These are phyloP conservation scores for Melanotaenia trifasciata DNA, from an alignment of 2,797 vertebrate genomes.

Conservation along the genomic window DNA sequence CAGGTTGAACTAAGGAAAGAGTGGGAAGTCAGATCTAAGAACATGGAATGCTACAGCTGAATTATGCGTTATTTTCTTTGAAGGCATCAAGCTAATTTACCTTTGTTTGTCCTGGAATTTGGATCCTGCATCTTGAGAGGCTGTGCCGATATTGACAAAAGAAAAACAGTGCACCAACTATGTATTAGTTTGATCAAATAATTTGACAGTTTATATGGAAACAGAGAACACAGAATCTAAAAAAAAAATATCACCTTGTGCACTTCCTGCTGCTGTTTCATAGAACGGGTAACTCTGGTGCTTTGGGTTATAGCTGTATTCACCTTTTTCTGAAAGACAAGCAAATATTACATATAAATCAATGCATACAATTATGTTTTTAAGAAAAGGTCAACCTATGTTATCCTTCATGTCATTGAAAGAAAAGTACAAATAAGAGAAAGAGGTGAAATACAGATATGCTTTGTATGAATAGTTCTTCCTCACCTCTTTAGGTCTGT, in stretches of 20 bases:
- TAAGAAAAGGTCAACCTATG: not conserved
- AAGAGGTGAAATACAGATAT: not conserved
- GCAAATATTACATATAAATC: not conserved
- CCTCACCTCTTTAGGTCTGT: constrained; percentile 78
- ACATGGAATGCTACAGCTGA: not conserved
- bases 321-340: constrained; percentile 55
- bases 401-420: not conserved
- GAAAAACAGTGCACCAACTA: not conserved
- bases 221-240: not conserved
- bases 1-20: constrained; percentile 47
- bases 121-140: constrained; percentile 47
- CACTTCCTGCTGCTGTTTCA: constrained; percentile 69
- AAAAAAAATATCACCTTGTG: constrained; percentile 52
- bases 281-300: constrained; percentile 81
- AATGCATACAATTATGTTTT: not conserved
- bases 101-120: constrained; percentile 50
- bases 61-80: not conserved
- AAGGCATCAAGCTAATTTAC: constrained; percentile 26
- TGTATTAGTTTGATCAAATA: not conserved
- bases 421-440: not conserved
- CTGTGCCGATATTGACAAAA: constrained; percentile 22
- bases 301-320: constrained; percentile 31
- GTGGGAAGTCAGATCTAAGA: constrained; percentile 4
- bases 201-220: not conserved
- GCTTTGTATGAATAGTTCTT: not conserved